Base-by-base conservation (phyloP, 2,797 vertebrate species). In the Sphenodon punctatus region DNA sequence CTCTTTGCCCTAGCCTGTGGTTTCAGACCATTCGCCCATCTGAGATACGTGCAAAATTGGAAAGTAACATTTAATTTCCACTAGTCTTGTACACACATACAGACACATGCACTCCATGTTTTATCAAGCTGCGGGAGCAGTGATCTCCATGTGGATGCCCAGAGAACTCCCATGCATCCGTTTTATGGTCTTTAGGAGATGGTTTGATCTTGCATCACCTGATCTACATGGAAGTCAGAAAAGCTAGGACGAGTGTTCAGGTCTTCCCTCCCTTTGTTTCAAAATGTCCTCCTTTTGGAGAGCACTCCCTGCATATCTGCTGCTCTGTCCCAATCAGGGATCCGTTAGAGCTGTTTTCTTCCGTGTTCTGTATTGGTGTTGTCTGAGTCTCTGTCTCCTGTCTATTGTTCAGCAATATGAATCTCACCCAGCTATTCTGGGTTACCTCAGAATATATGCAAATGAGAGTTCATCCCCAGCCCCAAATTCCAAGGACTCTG, bases 401-500 rank as follows among this genome's bases (percentile, higher is more conserved):
- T 13, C 8, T 0, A 16, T 6, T 34, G 34, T 2, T 32, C 32
- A 75, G 67, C 59, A 60, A 74, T 2, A 17, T 48, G 48, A 1
- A 2, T 7, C 56, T 51, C 4, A 22, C 51, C 34, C 38, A 2
- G 64, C 1, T 2, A 2, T 32, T 74, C 45, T 34, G 43, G 46
- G 71, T 49, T 39, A 68, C 38, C 68, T 63, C 13, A 7, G 67
- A 82, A 51, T 5, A 0, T 0, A 25, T 51, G 41, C 25, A 49
- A 10, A 8, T 0, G 6, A 15, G 0, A 10, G 56, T 65, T 8
- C 6, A 10, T 14, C 34, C 25, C 45, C 39, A 32, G 27, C 36
- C 85, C 82, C 49, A 8, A 2, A 0, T 74, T 36, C 49, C 43
- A 48, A 25, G 77, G 86, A 71, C 80, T 93, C 75, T n/a, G 74